phyloP scores from a whole-genome alignment of 2,888 invertebrate species.

The Clistopyga incitator region DNA sequence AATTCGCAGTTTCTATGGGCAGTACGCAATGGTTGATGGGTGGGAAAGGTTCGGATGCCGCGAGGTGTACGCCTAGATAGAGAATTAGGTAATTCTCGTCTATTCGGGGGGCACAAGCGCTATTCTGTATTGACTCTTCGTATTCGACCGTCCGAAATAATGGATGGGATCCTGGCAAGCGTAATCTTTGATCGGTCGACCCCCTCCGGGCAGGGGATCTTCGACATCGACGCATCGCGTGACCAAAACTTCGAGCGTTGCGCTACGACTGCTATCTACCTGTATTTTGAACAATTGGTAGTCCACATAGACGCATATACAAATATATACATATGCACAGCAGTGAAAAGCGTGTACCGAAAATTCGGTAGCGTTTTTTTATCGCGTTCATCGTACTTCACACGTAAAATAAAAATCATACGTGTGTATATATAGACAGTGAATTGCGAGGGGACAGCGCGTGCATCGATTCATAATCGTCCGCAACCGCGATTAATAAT shows the following conservation, averaged over 20 bases:
- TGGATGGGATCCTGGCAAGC: constrained; percentile 53
- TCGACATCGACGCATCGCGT: constrained; percentile 64
- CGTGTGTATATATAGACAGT: constrained; percentile 12
- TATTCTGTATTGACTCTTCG: constrained; percentile 61
- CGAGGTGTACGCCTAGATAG: constrained; percentile 13
- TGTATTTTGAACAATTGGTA: constrained; percentile 31
- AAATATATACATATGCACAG: neutral
- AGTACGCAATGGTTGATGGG: constrained; percentile 5
- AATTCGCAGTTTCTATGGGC: neutral
- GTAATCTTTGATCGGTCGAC: constrained; percentile 69
- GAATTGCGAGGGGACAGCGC: constrained; percentile 7
- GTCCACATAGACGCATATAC: neutral
- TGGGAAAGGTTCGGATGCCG: constrained; percentile 31
- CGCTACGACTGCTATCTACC: constrained; percentile 16
- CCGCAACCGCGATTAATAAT: constrained; percentile 57
- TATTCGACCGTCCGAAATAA: constrained; percentile 65
- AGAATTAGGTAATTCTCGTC: constrained; percentile 48
- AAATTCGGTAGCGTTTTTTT: constrained; percentile 48
- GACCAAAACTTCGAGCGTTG: constrained; percentile 55
- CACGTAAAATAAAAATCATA: constrained; percentile 40
- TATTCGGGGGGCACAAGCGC: constrained; percentile 25
- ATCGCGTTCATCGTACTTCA: constrained; percentile 41
- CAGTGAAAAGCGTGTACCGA: constrained; percentile 1
- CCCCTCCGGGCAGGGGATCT: constrained; percentile 52
- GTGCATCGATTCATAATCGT: constrained; percentile 57